Evolutionary conservation across 2,113 vertebrate species (phyloP).

Genomic region (Oreochromis spilurus): DNA sequence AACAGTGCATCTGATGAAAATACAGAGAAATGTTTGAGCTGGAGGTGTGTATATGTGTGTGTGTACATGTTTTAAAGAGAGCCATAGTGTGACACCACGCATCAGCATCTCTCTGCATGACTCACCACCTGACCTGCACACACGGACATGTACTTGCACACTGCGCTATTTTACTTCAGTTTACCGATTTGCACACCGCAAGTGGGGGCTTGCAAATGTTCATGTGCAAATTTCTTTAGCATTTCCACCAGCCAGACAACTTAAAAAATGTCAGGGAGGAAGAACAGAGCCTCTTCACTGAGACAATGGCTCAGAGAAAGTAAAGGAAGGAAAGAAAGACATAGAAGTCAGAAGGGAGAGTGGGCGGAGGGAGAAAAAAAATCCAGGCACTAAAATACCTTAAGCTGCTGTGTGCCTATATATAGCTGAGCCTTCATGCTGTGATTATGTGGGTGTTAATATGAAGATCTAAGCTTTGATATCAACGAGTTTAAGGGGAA

Average conservation of each 20-base stretch:
- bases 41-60: not conserved
- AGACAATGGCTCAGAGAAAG: slow-evolving; percentile 19
- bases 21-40: not conserved
- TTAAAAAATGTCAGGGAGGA: not conserved
- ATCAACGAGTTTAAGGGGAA: not conserved
- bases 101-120: slow-evolving; percentile 23
- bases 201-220: not conserved
- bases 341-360: slow-evolving; percentile 14
- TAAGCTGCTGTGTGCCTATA: slow-evolving; percentile 55
- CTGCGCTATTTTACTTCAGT: not conserved
- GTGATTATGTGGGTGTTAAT: slow-evolving; percentile 59
- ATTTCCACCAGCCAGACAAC: slow-evolving; percentile 5
- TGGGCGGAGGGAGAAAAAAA: slow-evolving; percentile 40
- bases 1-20: slow-evolving; percentile 1
- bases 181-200: not conserved
- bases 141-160: not conserved
- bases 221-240: not conserved
- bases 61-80: not conserved
- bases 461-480: slow-evolving; percentile 57
- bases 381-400: slow-evolving; percentile 44
- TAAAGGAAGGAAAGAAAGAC: slow-evolving; percentile 4
- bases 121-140: slow-evolving; percentile 28
- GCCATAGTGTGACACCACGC: slow-evolving; percentile 13
- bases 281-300: not conserved
- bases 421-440: slow-evolving; percentile 45